Conservation (phyloP, 2,113 vertebrate genomes). For the Opisthocomus hoazin region DNA sequence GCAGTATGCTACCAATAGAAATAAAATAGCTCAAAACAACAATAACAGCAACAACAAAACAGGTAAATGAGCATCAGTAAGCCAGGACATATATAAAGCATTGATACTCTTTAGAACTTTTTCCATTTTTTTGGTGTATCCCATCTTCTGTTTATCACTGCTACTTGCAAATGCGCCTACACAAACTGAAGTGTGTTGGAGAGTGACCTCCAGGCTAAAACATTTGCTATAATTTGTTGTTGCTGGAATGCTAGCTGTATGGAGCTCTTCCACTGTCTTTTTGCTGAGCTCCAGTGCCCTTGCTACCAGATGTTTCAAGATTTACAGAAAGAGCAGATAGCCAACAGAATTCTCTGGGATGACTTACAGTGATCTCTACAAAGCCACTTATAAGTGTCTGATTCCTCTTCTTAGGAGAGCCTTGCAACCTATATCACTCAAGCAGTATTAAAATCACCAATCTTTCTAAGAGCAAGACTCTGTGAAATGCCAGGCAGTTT, state of each 20-base stretch:
- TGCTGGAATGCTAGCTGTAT: neutral
- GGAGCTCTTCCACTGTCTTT: neutral
- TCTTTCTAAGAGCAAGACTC: neutral
- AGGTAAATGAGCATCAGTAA: neutral
- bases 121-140: neutral
- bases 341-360: neutral
- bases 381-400: neutral
- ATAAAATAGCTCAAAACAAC: neutral
- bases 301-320: neutral
- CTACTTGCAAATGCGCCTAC: neutral
- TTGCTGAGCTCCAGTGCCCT: neutral
- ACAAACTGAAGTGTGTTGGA: neutral
- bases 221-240: neutral
- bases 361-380: neutral
- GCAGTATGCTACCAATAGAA: neutral
- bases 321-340: neutral
- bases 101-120: neutral
- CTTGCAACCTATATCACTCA: neutral
- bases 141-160: neutral
- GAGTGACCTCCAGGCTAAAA: neutral
- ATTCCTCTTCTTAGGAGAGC: neutral
- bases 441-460: neutral
- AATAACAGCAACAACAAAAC: neutral
- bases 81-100: neutral
- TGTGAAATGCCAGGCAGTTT: neutral